Base-by-base conservation (phyloP, 2,888 invertebrate species). In the Drepana falcataria region DNA sequence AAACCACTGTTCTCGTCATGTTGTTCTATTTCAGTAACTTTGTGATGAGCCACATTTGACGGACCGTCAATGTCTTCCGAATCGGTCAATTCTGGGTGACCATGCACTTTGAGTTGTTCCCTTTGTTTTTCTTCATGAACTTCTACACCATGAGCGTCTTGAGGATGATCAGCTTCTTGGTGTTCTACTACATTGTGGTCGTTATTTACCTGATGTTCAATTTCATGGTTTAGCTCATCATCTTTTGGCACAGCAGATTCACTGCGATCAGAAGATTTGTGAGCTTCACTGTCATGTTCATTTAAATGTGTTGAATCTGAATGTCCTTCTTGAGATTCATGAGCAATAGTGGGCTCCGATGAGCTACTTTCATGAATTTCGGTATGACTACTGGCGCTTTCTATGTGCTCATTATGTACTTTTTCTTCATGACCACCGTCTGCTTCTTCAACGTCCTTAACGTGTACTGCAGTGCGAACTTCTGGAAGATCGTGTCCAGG, bases 1-100 rank as follows among this genome's bases (percentile, higher is more conserved):
- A 82, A 69, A 2, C 69, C 48, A 21, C 59, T 58, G 34, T 63
- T 64, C 35, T 51, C n/a, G 34, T 59, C 55, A 54, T 53, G 47
- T 21, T 21, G 37, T 5, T 37, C 40, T 35, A 53, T 33, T 49
- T 60, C 58, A 21, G 60, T 58, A n/a, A 57, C 53, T 37, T 60
- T 52, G 35, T 61, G 55, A 3, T 63, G 53, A 3, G 49, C 49
- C 9, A 53, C 52, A 9, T 44, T 3, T 1, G 44, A 37, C 5
- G 3, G 3, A 37, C 5, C 5, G 5, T 37, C 4, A 37, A 4
- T 3, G 6, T 33, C 41, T 35, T 51, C 56, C 6, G 56, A 53
- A 54, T 55, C 60, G 34, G 47, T 53, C 47, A 59, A 44, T 51
- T 57, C 55, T 49, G 52, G 51, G 4, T 62, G 58, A 48, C 59